A percentile compares a stretch with the other conserved stretches of the same genome.
phyloP scores from a whole-genome alignment of 1,140 invertebrate genomes.

The Diprion similis region DNA sequence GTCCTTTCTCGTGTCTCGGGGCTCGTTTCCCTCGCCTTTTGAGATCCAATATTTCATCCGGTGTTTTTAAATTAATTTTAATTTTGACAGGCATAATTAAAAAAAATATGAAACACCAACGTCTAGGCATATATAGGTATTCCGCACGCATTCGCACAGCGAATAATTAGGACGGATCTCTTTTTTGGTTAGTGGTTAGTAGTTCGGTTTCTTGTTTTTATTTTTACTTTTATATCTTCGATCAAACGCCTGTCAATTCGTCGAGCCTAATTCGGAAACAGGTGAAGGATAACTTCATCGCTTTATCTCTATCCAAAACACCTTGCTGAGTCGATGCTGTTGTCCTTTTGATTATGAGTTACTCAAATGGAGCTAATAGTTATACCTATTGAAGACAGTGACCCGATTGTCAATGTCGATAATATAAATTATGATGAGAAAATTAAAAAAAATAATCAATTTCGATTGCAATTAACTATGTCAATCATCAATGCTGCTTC shows the following conservation, averaged over 20 bases:
- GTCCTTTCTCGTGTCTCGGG: background rate
- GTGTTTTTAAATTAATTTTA: background rate
- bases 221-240: background rate
- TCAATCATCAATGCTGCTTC: background rate
- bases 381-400: too few species aligned
- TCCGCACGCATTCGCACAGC: too few species aligned
- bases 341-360: too few species aligned
- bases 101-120: too few species aligned
- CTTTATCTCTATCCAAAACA: background rate
- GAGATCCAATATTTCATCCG: background rate
- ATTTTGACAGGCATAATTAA: background rate
- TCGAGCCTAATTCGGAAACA: background rate
- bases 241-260: background rate
- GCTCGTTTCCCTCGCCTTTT: background rate
- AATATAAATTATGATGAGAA: background rate
- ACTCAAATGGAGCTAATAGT: too few species aligned
- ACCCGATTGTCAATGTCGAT: too few species aligned
- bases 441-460: background rate
- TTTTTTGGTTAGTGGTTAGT: background rate
- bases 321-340: background rate
- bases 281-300: background rate
- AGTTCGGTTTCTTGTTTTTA: too few species aligned
- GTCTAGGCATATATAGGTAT: too few species aligned
- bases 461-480: background rate
- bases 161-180: background rate